phyloP scores from a whole-genome alignment of 2,797 vertebrate genomes.

The Benthosema pterotum region DNA sequence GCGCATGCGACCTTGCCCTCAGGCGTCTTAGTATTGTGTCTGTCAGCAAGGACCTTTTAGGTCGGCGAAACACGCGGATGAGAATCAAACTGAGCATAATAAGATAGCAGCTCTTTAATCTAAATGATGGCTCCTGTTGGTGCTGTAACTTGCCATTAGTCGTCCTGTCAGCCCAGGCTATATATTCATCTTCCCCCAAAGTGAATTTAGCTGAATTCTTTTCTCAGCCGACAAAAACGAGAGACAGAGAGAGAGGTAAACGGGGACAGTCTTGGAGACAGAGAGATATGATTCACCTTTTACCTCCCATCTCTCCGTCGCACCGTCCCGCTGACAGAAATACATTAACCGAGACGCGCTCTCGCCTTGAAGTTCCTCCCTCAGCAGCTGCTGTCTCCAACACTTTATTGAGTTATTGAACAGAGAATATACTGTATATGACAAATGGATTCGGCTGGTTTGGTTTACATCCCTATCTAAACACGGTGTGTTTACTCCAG shows the following conservation, averaged over 20 bases:
- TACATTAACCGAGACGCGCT: slow-evolving; percentile 72
- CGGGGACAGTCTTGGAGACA: slow-evolving; percentile 9
- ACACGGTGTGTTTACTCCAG: slow-evolving; percentile 67
- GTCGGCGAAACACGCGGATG: slow-evolving; percentile 41
- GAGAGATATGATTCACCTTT: slow-evolving; percentile 36
- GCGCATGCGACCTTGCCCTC: too few species aligned
- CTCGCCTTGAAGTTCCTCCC: slow-evolving; percentile 70
- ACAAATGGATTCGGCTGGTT: slow-evolving; percentile 77
- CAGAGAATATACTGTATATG: slow-evolving; percentile 72
- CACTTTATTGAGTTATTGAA: slow-evolving; percentile 80
- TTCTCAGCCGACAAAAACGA: slow-evolving; percentile 10
- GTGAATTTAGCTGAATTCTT: slow-evolving; percentile 24
- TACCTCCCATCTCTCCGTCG: slow-evolving; percentile 45
- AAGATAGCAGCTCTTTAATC: slow-evolving; percentile 26
- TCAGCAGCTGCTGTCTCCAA: slow-evolving; percentile 74
- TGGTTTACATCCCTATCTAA: slow-evolving; percentile 75
- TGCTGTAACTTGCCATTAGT: slow-evolving; percentile 2
- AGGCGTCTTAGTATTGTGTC: neutral
- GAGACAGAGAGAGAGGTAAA: slow-evolving; percentile 11
- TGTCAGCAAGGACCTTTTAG: slow-evolving; percentile 36
- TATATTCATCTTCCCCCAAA: slow-evolving; percentile 2
- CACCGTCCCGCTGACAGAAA: slow-evolving; percentile 73
- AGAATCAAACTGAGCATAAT: slow-evolving; percentile 36
- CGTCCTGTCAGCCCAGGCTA: slow-evolving; percentile 8
- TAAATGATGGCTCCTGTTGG: slow-evolving; percentile 19